Evolutionary conservation across 2,888 invertebrate genomes (phyloP).

Genomic region (Temnothorax rugatulus): DNA sequence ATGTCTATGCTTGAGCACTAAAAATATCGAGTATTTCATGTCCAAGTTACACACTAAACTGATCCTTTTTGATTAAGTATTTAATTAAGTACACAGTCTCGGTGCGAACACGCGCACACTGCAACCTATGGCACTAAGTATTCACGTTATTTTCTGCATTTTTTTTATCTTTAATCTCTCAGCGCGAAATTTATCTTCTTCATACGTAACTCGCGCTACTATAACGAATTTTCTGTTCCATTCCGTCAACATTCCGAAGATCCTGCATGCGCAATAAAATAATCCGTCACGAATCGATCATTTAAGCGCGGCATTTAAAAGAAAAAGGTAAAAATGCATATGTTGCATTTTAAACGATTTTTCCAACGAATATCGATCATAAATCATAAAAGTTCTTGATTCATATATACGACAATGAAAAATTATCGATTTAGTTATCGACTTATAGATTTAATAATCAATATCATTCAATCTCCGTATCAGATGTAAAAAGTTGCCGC

Average conservation of each 20-base stretch:
- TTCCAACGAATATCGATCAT: background rate
- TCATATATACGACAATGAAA: background rate
- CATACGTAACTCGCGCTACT: constrained; percentile 4
- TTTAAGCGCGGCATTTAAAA: constrained; percentile 1
- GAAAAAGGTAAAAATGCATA: background rate
- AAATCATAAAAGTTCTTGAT: background rate
- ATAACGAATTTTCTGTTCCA: constrained; percentile 5
- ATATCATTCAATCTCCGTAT: background rate
- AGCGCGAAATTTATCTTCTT: constrained; percentile 31
- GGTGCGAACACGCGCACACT: constrained; percentile 79
- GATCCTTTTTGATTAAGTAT: constrained; percentile 69
- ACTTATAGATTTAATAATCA: background rate
- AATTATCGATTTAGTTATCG: background rate
- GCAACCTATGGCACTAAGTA: constrained; percentile 86
- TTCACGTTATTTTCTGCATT: constrained; percentile 81
- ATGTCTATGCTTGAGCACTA: constrained; percentile 33
- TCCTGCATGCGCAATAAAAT: constrained; percentile 18
- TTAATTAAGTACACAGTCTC: constrained; percentile 85
- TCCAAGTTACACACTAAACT: constrained; percentile 36
- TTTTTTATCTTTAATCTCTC: constrained; percentile 40
- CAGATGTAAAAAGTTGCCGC: background rate
- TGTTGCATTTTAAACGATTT: background rate
- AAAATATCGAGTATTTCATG: constrained; percentile 36
- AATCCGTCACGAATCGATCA: constrained; percentile 6
- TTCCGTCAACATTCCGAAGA: constrained; percentile 47